Evolutionary conservation across 2,797 vertebrate genomes (phyloP), one percentile per base, ranked within the genome.

Genomic region (Phoxinus dragarum): DNA sequence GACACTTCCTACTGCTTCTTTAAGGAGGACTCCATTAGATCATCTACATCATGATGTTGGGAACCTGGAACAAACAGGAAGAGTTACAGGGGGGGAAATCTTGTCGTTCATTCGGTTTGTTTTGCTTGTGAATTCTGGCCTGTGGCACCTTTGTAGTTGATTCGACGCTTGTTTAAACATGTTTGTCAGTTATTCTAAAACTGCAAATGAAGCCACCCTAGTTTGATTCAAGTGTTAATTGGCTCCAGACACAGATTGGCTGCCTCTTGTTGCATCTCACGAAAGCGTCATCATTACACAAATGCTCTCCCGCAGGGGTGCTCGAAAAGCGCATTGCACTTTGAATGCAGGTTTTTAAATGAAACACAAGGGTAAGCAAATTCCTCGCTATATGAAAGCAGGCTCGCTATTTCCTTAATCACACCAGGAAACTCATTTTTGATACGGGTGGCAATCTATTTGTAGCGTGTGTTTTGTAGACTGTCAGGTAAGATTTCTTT

Each of bases 191-290:
- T 89, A 73, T 90, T 92, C 86, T 80, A 59, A 91, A 92, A 86
- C 86, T 83, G 87, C 86, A 92, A 92, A 93, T 93, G 84, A 94
- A 91, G 80, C 86, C 38, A 11, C 84, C 34, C 80, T 47, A 76
- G 78, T 86, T 89, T 89, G 88, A 88, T 86, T 87, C 79, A 92
- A 84, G 90, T 91, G 91, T 89, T 92, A 91, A 91, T 92, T 93
- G 88, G 88, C 83, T 88, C 81, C 84, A 91, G 86, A 85, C 86
- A 66, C 81, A 74, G 86, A 86, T 78, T 89, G 76, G 80, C 86
- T 87, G 54, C 1, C 31, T 44, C 68, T 69, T 72, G 79, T 67
- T 81, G 36, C 72, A 74, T 84, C 85, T 66, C 56, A 77, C 42
- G 56, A 74, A 81, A 85, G 82, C 77, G 68, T 61, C 85, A 82